Percentiles rank a stretch among this genome's conserved stretches.
phyloP scores from a whole-genome alignment of 2,797 vertebrate species.

The Xenops minutus region DNA sequence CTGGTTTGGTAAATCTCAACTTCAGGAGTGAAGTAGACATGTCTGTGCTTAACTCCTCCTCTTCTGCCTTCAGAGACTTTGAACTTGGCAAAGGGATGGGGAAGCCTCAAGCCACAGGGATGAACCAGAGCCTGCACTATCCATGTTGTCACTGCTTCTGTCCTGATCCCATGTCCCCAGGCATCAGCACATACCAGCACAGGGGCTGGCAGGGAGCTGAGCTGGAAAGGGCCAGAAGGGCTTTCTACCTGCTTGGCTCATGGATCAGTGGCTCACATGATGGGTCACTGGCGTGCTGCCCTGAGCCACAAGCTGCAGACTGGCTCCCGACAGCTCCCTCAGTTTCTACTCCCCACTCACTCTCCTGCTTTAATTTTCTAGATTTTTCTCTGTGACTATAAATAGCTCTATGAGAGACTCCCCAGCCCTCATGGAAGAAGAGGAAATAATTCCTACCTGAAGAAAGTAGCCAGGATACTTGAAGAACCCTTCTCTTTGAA shows the following conservation, averaged over 20 bases:
- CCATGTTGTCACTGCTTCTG: neutral
- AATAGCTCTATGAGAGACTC: neutral
- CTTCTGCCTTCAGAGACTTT: neutral
- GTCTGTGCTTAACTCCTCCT: neutral
- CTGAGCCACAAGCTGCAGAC: neutral
- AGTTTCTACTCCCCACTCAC: neutral
- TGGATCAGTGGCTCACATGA: neutral
- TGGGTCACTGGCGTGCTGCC: neutral
- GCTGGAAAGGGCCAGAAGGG: neutral
- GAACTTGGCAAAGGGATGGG: neutral
- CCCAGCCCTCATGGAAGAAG: neutral
- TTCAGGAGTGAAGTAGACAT: neutral
- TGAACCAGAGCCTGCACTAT: neutral
- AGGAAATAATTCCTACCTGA: neutral
- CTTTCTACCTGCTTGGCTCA: neutral
- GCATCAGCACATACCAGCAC: neutral
- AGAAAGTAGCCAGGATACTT: neutral
- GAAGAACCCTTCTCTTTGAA: neutral
- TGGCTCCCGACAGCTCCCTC: rapidly evolving
- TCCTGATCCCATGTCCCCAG: neutral
- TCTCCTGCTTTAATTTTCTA: neutral
- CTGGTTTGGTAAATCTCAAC: neutral
- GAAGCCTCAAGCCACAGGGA: neutral
- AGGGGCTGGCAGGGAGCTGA: neutral
- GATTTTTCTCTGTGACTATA: neutral